Conservation (phyloP, 2,888 invertebrate genomes). For the Ochropacha duplaris region DNA sequence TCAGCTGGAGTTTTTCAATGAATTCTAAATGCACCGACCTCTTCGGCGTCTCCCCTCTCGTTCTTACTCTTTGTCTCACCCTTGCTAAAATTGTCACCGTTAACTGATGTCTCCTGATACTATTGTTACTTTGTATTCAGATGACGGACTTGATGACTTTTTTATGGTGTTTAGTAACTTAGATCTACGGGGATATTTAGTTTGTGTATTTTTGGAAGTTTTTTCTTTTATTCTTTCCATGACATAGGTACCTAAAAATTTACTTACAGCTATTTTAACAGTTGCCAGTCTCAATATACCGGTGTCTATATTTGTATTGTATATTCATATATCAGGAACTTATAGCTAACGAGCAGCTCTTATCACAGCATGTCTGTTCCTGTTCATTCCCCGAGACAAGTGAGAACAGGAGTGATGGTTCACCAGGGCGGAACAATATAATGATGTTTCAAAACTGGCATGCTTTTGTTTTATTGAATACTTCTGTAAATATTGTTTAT, state of each 20-base stretch:
- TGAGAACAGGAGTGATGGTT: slow-evolving; percentile 10
- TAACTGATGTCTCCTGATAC: slow-evolving; percentile 49
- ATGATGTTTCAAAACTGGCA: slow-evolving; percentile 35
- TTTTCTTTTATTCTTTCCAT: neutral
- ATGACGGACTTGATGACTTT: slow-evolving; percentile 6
- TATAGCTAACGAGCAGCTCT: neutral
- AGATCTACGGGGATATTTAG: neutral
- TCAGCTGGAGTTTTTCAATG: slow-evolving; percentile 79
- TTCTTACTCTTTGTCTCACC: slow-evolving; percentile 26
- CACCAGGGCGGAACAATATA: slow-evolving; percentile 35
- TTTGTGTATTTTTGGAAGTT: neutral
- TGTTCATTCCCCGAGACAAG: slow-evolving; percentile 3
- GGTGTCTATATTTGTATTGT: too few species aligned
- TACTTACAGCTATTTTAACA: too few species aligned
- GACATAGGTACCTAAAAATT: neutral
- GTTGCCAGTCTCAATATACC: too few species aligned
- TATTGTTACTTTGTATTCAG: slow-evolving; percentile 29
- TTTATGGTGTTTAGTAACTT: neutral
- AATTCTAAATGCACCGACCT: slow-evolving; percentile 75
- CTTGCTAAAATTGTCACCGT: slow-evolving; percentile 22
- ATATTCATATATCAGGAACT: neutral
- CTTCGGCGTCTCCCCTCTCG: slow-evolving; percentile 23
- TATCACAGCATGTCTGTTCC: neutral
- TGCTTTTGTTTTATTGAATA: slow-evolving; percentile 10
- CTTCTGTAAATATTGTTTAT: neutral